Base-by-base conservation (phyloP, 1,140 invertebrate species). In the Penaeus indicus region DNA sequence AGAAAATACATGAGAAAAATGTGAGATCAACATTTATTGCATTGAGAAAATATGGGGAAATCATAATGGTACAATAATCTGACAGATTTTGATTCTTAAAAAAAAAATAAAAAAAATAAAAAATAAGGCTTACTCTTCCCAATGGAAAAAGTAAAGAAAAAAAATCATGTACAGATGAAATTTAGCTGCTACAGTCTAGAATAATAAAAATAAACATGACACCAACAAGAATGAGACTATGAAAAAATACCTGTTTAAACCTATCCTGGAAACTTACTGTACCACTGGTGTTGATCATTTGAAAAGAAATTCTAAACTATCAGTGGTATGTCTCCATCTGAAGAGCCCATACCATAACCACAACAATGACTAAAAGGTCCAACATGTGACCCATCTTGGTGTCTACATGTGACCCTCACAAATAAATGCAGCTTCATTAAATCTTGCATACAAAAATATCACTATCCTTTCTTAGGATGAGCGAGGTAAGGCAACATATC, bases 401-500 rank as follows among this genome's bases (percentile, higher is more conserved):
- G 82, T 84, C 81, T 61, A 88, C 87, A n/a, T 77, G 80, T 64
- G 87, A 88, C 69, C 87, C 38, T 27, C 27, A 88, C 61, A 77
- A 75, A 38, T 47, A 83, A 83, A 77, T 54, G 77, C 60, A 82
- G 63, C 78, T 64, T 69, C 25, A 75, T 54, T 42, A 32, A 79
- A 38, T 64, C 78, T 64, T 84, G 87, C 87, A 84, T 88, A 88
- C 81, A 88, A 88, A 88, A 88, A 88, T 88, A 88, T 84, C 87
- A 88, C 87, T 88, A 88, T 88, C 87, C 87, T 84, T 84, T 88
- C 87, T 88, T 84, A 60, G 87, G 87, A 88, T 88, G 87, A 88
- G 87, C 60, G 87, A 88, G 87, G 87, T 88, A 88, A 88, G 87
- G 81, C 81, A 84, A 78, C 80, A 78, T n/a, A 22, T 27, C 32